These are phyloP conservation scores for Schizopygopsis malacanthus DNA, from an alignment of 2,797 vertebrate genomes.

Conservation along the genomic window DNA sequence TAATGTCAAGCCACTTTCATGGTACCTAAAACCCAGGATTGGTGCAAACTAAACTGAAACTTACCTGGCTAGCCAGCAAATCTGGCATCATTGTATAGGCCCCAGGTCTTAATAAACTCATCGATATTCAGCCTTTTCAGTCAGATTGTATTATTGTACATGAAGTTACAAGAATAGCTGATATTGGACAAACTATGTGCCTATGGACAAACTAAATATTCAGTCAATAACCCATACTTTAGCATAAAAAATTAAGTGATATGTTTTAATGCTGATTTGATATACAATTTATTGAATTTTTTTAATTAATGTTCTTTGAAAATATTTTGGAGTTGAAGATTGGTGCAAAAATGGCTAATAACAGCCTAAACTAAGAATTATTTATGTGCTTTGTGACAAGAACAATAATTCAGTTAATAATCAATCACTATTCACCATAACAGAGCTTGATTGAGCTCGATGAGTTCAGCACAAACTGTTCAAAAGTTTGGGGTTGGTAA, in stretches of 20 bases:
- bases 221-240: neutral
- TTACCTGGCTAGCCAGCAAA: no score
- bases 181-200: neutral
- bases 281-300: neutral
- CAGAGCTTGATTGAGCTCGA: neutral
- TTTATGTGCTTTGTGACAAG: neutral
- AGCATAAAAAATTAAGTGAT: neutral
- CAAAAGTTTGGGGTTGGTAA: neutral
- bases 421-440: neutral
- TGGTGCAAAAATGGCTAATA: neutral
- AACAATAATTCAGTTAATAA: neutral
- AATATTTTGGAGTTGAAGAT: neutral
- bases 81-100: no score
- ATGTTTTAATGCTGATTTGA: neutral
- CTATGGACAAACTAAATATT: neutral
- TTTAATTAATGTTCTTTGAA: neutral
- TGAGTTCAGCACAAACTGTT: neutral
- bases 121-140: neutral
- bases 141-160: neutral
- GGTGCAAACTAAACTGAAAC: no score
- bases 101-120: neutral
- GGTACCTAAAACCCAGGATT: no score
- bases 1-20: no score
- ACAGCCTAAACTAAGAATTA: neutral
- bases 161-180: neutral